A percentile compares a stretch with the other conserved stretches of the same genome.
These are phyloP conservation scores for Ceratosolen solmsi DNA, from an alignment of 1,140 invertebrate species.

Conservation along the genomic window DNA sequence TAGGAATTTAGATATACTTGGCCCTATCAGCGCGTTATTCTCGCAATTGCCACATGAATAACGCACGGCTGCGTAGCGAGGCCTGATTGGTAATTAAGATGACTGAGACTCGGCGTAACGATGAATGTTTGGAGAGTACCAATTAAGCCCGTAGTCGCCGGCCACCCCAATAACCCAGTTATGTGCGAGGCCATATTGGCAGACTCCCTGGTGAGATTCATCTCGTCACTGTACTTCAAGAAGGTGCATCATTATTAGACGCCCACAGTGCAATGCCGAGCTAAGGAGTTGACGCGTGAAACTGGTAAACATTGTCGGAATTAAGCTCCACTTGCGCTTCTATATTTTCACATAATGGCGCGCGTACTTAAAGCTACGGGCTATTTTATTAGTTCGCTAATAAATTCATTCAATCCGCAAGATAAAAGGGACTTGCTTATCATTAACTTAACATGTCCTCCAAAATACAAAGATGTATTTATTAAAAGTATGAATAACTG, in stretches of 20 bases:
- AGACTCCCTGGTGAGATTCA: background rate
- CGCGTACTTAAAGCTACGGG: background rate
- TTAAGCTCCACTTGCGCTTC: too few relatives aligned
- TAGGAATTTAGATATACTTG: slow-evolving; percentile 20
- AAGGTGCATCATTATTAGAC: background rate
- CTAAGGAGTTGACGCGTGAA: background rate
- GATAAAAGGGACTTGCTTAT: too few relatives aligned
- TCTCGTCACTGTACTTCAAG: background rate
- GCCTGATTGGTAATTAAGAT: slow-evolving; percentile 42
- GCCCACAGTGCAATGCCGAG: background rate
- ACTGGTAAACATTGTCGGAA: too few relatives aligned
- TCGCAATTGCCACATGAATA: background rate
- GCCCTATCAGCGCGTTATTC: background rate
- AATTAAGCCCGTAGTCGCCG: slow-evolving; percentile 24
- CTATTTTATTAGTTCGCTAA: background rate
- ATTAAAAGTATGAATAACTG: too few relatives aligned
- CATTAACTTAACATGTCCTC: too few relatives aligned
- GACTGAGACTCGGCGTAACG: background rate
- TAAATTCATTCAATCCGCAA: too few relatives aligned
- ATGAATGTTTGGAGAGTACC: background rate
- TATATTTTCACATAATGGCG: background rate
- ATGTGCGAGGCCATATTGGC: background rate
- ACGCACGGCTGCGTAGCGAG: too few relatives aligned
- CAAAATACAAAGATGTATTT: too few relatives aligned
- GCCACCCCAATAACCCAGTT: background rate